Evolutionary conservation across 2,888 invertebrate species (phyloP).

Genomic region (Drosophila ezoana): DNA sequence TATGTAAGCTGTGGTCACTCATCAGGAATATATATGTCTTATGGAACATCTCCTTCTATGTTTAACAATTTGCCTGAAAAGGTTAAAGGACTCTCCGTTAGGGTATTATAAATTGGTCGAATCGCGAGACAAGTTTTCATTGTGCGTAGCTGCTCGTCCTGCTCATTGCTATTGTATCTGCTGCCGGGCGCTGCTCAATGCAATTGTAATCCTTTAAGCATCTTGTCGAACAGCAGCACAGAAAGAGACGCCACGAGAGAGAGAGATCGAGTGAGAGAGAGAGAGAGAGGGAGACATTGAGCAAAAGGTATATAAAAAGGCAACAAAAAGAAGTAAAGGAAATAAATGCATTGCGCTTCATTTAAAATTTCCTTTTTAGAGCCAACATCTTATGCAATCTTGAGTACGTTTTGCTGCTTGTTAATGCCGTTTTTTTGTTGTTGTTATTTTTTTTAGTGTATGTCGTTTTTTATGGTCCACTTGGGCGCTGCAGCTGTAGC

Average conservation of each 20-base stretch:
- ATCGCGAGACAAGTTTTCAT: constrained; percentile 32
- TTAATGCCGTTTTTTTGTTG: constrained; percentile 31
- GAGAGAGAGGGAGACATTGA: background rate
- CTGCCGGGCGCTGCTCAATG: constrained; percentile 39
- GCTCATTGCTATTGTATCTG: constrained; percentile 29
- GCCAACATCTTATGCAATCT: constrained; percentile 58
- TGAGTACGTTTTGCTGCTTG: constrained; percentile 42
- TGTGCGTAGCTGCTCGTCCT: constrained; percentile 42
- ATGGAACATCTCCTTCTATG: no score
- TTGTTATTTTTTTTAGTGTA: constrained; percentile 9
- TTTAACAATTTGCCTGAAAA: no score
- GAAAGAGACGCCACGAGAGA: background rate
- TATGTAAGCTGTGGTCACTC: no score
- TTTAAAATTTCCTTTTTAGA: constrained; percentile 65
- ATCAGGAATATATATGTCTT: no score
- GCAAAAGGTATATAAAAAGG: background rate
- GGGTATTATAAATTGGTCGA: constrained; percentile 2
- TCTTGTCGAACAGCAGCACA: constrained; percentile 53
- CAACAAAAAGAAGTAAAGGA: background rate
- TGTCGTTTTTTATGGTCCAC: constrained; percentile 63
- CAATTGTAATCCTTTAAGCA: constrained; percentile 73
- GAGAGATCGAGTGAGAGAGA: background rate
- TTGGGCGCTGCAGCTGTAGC: constrained; percentile 48
- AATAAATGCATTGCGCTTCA: constrained; percentile 68
- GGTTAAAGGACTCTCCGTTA: no score